Evolutionary conservation across 2,888 invertebrate genomes (phyloP), one percentile per base, ranked within the genome.

Genomic region (Napeogenes inachia): DNA sequence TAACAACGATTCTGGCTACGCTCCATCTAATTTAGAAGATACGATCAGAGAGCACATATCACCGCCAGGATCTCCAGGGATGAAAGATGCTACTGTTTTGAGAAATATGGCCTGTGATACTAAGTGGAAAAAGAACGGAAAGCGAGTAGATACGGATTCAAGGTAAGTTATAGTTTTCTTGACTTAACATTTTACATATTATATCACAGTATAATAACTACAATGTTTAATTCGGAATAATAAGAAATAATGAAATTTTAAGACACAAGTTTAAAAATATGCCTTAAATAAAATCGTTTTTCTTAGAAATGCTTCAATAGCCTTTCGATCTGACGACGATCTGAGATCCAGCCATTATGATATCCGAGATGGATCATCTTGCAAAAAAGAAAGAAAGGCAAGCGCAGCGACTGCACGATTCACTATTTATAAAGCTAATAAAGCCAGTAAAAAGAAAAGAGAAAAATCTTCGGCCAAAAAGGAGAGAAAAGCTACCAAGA

Each of bases 401-500:
- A 92, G 93, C 50, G 85, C 88, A 2, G 91, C 94, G 0, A 94
- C 94, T 0, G 94, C 94, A 54, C 92, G 97, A 72, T 97, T 97
- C 86, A 97, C 97, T 68, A 97, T 97, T 79, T 97, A 97, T 89
- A 97, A 97, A 87, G 96, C 97, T 62, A 97, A 97, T 91, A 98
- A 98, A 87, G 97, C 97, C 54, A 96, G 97, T 79, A 94, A 97
- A 84, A 98, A 98, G 91, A 98, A 98, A 88, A 92, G 97, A 57
- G 98, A 98, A 79, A 98, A 97, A 79, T 97, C 97, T 32, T 96
- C 97, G 0, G 97, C 97, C 4, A 97, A 96, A 84, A 97, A 96
- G 76, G 99, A 99, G 80, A 93, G 98, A 65, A 98, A 99, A 86
- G 99, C 99, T 45, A 99, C 99, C 8, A 99, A 99, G 92, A 99